phyloP scores from a whole-genome alignment of 1,140 invertebrate species.

The Myzus persicae region DNA sequence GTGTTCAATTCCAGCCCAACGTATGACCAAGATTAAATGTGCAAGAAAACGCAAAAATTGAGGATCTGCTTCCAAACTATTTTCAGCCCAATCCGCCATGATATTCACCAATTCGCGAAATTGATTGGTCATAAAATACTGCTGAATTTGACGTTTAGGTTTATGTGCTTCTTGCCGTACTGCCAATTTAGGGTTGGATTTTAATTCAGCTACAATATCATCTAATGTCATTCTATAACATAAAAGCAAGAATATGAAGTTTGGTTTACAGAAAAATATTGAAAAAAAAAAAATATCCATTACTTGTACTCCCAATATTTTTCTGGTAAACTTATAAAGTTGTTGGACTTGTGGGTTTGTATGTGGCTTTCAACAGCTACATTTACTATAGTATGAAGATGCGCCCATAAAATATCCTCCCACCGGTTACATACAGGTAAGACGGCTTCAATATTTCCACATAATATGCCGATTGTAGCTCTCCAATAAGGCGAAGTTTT shows the following conservation, averaged over 20 bases:
- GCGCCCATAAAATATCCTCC: conserved; percentile 92
- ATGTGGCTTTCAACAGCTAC: conserved; percentile 82
- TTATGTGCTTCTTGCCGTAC: conserved; percentile 68
- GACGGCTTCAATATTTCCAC: conserved; percentile 81
- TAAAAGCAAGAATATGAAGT: background rate
- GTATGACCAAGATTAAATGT: conserved; percentile 84
- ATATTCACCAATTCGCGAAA: conserved; percentile 71
- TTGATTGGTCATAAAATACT: conserved; percentile 79
- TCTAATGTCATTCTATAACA: conserved; percentile 72
- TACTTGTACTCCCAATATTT: conserved; percentile 81
- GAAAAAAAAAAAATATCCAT: conserved; percentile 59
- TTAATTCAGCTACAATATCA: conserved; percentile 75
- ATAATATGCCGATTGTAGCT: conserved; percentile 79
- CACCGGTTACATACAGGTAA: conserved; percentile 79
- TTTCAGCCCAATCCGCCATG: conserved; percentile 66
- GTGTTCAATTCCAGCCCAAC: conserved; percentile 73
- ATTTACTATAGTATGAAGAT: conserved; percentile 84
- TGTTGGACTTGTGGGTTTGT: conserved; percentile 68
- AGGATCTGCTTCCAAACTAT: conserved; percentile 60
- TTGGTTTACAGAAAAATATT: background rate
- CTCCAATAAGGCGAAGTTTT: conserved; percentile 65
- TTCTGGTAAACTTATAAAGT: conserved; percentile 72
- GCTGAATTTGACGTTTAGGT: conserved; percentile 77
- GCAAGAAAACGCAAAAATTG: conserved; percentile 82
- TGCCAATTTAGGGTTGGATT: conserved; percentile 67